A percentile compares a stretch with the other conserved stretches of the same genome.
Conservation (phyloP, 1,140 invertebrate species). For the Oscheius sp. region DNA sequence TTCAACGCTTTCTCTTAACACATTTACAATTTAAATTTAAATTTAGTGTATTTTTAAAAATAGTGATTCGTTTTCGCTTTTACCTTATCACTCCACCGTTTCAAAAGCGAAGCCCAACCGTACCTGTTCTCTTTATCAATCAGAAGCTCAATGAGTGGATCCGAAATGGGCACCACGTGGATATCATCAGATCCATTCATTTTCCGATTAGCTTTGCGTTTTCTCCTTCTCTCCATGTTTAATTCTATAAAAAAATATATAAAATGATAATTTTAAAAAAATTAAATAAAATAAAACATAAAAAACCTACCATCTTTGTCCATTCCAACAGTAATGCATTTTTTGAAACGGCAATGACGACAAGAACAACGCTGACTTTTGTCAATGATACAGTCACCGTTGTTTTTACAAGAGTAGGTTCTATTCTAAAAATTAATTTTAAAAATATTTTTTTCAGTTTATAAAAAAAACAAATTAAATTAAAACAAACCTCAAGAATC, state of each 20-base stretch:
- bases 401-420: conserved; percentile 57
- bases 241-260: conserved; percentile 42
- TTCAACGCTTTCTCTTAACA: too few species aligned
- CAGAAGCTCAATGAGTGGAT: conserved; percentile 26
- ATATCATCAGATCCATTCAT: conserved; percentile 13
- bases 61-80: too few species aligned
- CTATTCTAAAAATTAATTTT: too few species aligned
- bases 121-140: conserved; percentile 8
- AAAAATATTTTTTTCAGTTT: conserved; percentile 24
- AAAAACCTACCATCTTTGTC: conserved; percentile 41
- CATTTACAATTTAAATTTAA: too few species aligned
- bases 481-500: conserved; percentile 44
- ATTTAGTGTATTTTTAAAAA: too few species aligned
- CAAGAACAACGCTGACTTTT: conserved; percentile 52
- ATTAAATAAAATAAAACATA: neutral
- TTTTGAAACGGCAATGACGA: conserved; percentile 52
- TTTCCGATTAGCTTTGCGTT: conserved; percentile 43
- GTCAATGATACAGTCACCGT: conserved; percentile 57
- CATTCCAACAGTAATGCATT: conserved; percentile 57
- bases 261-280: neutral
- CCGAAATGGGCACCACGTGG: neutral
- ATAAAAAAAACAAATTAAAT: conserved; percentile 23
- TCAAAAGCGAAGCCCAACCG: too few species aligned
- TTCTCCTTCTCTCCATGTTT: conserved; percentile 56
- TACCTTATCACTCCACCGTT: too few species aligned